Evolutionary conservation across 2,888 invertebrate species (phyloP).

Genomic region (Melinopterus prodromus): DNA sequence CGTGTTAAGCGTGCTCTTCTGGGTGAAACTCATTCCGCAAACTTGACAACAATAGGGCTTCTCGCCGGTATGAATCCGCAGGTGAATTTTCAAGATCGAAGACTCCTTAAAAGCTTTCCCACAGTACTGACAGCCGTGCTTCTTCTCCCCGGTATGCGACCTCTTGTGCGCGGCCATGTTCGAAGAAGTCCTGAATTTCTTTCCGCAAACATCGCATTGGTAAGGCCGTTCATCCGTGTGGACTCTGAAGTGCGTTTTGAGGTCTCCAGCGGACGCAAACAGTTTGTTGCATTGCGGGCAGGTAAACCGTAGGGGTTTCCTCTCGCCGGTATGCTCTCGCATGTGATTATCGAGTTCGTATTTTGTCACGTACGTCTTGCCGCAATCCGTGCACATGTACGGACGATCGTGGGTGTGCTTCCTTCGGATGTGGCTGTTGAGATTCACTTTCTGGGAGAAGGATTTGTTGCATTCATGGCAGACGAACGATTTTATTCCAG

Average conservation of each 20-base stretch:
- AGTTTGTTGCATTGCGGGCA: slow-evolving; percentile 46
- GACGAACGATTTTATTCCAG: slow-evolving; percentile 44
- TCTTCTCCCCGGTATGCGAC: slow-evolving; percentile 44
- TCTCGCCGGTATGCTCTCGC: slow-evolving; percentile 51
- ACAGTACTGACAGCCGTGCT: slow-evolving; percentile 47
- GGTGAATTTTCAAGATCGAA: background rate
- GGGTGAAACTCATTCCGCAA: slow-evolving; percentile 36
- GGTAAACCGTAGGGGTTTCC: slow-evolving; percentile 44
- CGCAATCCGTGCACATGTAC: slow-evolving; percentile 50
- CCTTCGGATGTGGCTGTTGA: slow-evolving; percentile 48
- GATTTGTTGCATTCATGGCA: slow-evolving; percentile 48
- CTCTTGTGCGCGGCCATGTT: slow-evolving; percentile 14
- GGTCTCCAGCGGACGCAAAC: slow-evolving; percentile 45
- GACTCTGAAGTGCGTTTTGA: slow-evolving; percentile 43
- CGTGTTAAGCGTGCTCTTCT: slow-evolving; percentile 20
- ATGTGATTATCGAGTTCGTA: slow-evolving; percentile 49
- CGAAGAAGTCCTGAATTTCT: background rate
- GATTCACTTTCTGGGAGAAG: slow-evolving; percentile 49
- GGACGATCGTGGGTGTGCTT: slow-evolving; percentile 51
- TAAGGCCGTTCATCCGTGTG: background rate
- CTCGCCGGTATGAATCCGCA: slow-evolving; percentile 50
- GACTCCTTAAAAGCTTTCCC: slow-evolving; percentile 42
- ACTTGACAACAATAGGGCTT: slow-evolving; percentile 47
- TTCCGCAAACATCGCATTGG: background rate
- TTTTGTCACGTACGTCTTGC: slow-evolving; percentile 47